Base-by-base conservation (phyloP, 2,113 vertebrate species). In the Gasterosteus nipponicus region DNA sequence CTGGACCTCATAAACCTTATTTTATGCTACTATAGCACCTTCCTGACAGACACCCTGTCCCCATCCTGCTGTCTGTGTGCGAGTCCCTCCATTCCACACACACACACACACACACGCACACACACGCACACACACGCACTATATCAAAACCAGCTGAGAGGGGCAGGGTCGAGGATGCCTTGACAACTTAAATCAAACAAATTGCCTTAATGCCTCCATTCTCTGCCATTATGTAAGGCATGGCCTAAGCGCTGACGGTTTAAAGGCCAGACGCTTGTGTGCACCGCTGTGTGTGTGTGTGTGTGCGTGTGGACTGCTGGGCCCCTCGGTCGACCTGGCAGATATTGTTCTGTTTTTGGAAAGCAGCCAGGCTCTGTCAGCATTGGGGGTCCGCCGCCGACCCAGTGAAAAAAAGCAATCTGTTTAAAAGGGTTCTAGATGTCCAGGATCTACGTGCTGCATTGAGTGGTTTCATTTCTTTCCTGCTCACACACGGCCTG, bases 101-200 rank as follows among this genome's bases (percentile, higher is more conserved):
- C 31, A 70, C 56, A 75, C 18, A 62, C 57, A 58, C 33, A 70
- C 38, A 64, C 58, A 71, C 47, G 61, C 53, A 60, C 61, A 75
- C 61, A n/a, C 49, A 64, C 67, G 70, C 54, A 56, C 54, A 56
- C 26, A 57, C 54, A 54, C n/a, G 26, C 22, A 54, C 51, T n/a
- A n/a, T 90, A 90, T 91, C 85, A 86, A 87, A 93, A 91, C 90
- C 91, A 91, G 89, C 90, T 91, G 91, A 91, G 79, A 81, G 76
- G 87, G 73, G 77, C 82, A 85, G 86, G 73, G 86, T 91, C 88
- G 84, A 88, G 83, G 66, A 82, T 42, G 66, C 62, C 89, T 90
- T 91, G 91, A 93, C 92, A 92, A 87, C 85, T 88, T 91, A 91
- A 93, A 92, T 92, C 87, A 93, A 92, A 93, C 91, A 93, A 93